These are phyloP conservation scores for Nipponia nippon DNA, from an alignment of 2,113 vertebrate genomes.

Conservation along the genomic window DNA sequence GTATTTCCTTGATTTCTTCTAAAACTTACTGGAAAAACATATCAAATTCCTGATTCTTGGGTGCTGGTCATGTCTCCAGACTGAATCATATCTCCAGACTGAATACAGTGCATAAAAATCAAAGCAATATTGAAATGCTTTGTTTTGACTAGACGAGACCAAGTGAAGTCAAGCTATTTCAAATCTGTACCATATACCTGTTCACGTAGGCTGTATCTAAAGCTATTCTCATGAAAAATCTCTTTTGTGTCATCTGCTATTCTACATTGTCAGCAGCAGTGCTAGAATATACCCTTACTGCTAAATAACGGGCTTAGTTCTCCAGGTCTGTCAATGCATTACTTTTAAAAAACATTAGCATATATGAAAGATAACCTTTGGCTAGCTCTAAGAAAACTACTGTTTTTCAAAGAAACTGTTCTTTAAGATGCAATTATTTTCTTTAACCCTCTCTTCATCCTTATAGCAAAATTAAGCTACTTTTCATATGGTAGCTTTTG, in stretches of 20 bases:
- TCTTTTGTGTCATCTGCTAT: not conserved
- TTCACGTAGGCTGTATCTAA: not conserved
- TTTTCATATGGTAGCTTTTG: not conserved
- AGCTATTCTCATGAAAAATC: not conserved
- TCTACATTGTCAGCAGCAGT: not conserved
- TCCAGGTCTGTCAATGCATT: not conserved
- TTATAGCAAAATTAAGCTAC: not conserved
- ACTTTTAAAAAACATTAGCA: not conserved
- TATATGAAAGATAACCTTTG: not conserved
- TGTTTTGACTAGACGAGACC: not conserved
- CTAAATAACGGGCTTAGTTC: not conserved
- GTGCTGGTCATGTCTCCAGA: not conserved
- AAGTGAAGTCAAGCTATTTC: not conserved
- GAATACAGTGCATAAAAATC: not conserved
- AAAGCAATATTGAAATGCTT: not conserved
- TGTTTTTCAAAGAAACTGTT: not conserved
- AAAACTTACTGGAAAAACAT: not conserved
- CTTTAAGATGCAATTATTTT: not conserved
- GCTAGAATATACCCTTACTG: not conserved
- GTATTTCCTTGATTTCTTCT: not conserved
- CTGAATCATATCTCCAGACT: not conserved
- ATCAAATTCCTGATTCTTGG: not conserved
- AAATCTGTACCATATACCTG: not conserved
- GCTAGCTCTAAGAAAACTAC: not conserved
- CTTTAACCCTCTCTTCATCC: not conserved